Evolutionary conservation across 1,140 invertebrate genomes (phyloP), one percentile per base, ranked within the genome.

Genomic region (Maniola jurtina): DNA sequence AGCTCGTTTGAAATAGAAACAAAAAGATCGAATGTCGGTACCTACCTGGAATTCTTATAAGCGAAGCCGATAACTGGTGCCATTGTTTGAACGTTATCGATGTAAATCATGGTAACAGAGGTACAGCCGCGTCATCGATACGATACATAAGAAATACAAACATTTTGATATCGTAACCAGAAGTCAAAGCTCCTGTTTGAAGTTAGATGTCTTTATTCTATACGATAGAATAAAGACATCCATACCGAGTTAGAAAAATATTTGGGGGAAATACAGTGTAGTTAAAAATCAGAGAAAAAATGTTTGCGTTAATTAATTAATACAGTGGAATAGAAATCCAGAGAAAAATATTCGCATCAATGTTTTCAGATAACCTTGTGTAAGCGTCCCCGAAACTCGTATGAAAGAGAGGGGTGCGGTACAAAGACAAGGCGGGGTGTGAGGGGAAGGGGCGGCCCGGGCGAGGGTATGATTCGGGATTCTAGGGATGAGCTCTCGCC

Each of bases 401-500:
- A 86, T 72, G 85, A 88, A 79, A 79, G 88, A 89, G 88, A 89
- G 80, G 86, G 86, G 83, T 87, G 83, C 80, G 72, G 75, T 74
- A 79, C 70, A 81, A 81, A 86, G 79, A 84, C 75, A 82, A 75
- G 76, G 79, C 76, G 81, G 82, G 81, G 79, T 61, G 76, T 66
- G 80, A 72, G 74, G 81, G 70, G 83, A 65, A 75, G 76, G 81
- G 75, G 80, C 79, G 83, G 72, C 75, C 80, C 83, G 79, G 82
- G 84, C 77, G 81, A 86, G 84, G 84, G 86, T 85, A 86, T 83
- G 85, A 87, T 86, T 90, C 83, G 84, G 86, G 86, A 90, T 89
- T 81, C 84, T 84, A 90, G 88, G 86, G 88, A 90, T 90, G 86
- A 86, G 84, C 83, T 90, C 83, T 88, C 86, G 80, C 86, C 85